phyloP scores from a whole-genome alignment of 2,113 vertebrate genomes.

The Bettongia penicillata region DNA sequence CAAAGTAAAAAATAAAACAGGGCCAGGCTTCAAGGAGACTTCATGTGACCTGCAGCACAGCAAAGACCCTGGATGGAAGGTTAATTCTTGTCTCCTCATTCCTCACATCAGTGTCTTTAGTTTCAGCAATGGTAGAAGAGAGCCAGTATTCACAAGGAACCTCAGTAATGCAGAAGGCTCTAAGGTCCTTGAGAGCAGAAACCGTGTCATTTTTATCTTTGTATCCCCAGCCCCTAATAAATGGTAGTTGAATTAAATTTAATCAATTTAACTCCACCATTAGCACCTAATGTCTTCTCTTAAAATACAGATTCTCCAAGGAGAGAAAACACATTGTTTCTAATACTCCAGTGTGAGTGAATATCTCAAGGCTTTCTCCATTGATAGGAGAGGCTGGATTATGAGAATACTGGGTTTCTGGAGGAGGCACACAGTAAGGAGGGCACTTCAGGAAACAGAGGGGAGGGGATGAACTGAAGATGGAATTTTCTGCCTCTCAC shows the following conservation, averaged over 20 bases:
- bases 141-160: neutral
- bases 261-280: neutral
- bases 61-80: neutral
- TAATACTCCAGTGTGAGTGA: neutral
- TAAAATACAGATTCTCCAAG: neutral
- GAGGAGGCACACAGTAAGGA: neutral
- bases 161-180: neutral
- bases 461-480: neutral
- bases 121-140: neutral
- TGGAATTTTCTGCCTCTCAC: neutral
- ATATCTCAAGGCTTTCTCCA: neutral
- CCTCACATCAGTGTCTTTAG: neutral
- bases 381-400: neutral
- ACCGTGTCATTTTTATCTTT: neutral
- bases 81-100: neutral
- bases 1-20: neutral
- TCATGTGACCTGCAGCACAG: neutral
- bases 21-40: neutral
- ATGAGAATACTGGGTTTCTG: neutral
- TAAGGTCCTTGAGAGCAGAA: neutral
- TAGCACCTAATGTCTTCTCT: neutral
- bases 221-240: neutral
- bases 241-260: neutral
- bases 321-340: fast-evolving
- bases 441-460: neutral